Evolutionary conservation across 1,140 invertebrate species (phyloP), one percentile per base, ranked within the genome.

Genomic region (Lasioglossum albipes): DNA sequence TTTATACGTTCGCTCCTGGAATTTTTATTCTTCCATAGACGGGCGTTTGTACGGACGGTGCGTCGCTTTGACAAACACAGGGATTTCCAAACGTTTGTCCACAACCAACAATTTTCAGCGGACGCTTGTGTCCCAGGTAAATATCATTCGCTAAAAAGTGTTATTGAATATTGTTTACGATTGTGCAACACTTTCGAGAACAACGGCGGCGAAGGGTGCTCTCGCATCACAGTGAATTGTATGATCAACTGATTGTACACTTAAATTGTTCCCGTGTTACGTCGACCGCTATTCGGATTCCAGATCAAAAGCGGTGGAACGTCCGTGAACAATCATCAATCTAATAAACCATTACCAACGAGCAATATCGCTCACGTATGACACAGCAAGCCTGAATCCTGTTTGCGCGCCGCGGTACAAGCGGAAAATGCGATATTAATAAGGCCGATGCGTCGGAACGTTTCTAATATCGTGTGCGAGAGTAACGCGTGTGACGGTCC

Each of bases 401-500:
- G 22, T 54, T 54, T 16, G 31, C 22, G 12, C 54, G 57, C 42
- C 27, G 36, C 12, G 9, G 22, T 45, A 45, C 13, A 36, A 0
- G 3, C 2, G 6, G 45, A 5, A n/a, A 65, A 77, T 16, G 27
- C 36, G 18, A 27, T 12, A 7, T 77, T 27, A 72, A 72, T 52
- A 52, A 71, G 65, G 27, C 10, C 6, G 31, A 27, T 41, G 49
- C n/a, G 31, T 10, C 36, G 0, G 0, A 12, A 18, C 10, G 16
- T 71, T 72, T 71, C 42, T 78, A 78, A 78, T 78, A 78, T 64
- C 57, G 68, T 52, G 49, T 12, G 49, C 45, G 45, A 79, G 62
- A 82, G 79, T 57, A 57, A 68, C 57, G 54, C 42, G 70, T 42
- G 81, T 31, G 84, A 87, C 83, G 88, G 77, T 84, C 84, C 49